A percentile compares a stretch with the other conserved stretches of the same genome.
Conservation (phyloP, 2,797 vertebrate species). For the Aselliscus stoliczkanus region DNA sequence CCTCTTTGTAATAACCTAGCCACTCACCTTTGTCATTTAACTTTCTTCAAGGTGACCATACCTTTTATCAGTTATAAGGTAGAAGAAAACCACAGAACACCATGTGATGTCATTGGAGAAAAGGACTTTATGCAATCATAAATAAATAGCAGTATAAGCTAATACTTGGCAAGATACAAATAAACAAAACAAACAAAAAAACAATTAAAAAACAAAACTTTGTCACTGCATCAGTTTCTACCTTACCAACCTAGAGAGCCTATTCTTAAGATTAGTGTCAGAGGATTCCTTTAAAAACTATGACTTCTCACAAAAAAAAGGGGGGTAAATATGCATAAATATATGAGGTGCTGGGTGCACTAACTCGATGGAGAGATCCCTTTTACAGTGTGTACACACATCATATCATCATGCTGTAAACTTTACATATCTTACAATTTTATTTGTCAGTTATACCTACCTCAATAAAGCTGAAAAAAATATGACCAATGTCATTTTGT, state of each 20-base stretch:
- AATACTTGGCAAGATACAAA: background rate
- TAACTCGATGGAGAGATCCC: background rate
- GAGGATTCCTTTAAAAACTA: background rate
- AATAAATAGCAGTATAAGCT: constrained; percentile 19
- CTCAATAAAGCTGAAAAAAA: background rate
- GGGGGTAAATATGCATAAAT: background rate
- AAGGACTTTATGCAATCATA: constrained; percentile 2
- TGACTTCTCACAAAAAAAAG: background rate
- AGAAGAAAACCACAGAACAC: background rate
- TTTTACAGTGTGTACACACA: background rate
- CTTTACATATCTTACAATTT: background rate
- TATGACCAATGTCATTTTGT: background rate
- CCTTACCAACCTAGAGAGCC: background rate
- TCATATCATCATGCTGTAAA: background rate
- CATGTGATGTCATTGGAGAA: background rate
- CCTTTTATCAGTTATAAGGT: constrained; percentile 7
- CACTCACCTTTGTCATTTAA: constrained; percentile 39
- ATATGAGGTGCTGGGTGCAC: background rate
- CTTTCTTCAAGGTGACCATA: constrained; percentile 6
- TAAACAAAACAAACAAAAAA: no score
- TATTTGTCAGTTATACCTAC: background rate
- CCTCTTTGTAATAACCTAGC: constrained; percentile 32
- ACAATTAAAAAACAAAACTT: background rate
- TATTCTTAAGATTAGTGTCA: background rate
- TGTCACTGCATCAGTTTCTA: background rate